Evolutionary conservation across 2,888 invertebrate genomes (phyloP).

Genomic region (Deroplatys truncata): DNA sequence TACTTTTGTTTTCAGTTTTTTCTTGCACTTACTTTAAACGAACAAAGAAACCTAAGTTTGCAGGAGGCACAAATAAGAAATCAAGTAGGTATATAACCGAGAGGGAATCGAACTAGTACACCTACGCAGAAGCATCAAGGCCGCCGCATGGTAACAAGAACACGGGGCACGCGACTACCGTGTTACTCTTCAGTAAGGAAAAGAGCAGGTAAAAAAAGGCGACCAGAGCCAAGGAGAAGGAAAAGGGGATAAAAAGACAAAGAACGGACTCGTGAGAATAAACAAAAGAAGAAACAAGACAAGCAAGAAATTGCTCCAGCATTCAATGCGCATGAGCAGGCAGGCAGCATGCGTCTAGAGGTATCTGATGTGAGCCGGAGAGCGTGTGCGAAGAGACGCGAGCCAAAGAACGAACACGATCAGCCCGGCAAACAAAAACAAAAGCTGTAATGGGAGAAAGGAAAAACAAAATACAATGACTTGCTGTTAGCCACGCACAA

Average conservation of each 20-base stretch:
- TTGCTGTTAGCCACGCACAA: background rate
- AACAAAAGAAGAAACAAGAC: background rate
- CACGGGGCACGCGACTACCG: slow-evolving; percentile 9
- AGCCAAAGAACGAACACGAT: background rate
- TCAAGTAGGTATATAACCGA: background rate
- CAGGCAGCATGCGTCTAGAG: background rate
- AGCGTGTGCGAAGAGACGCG: background rate
- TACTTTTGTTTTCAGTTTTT: too few species aligned
- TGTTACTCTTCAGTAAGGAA: background rate
- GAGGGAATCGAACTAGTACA: background rate
- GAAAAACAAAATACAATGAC: background rate
- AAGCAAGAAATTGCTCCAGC: background rate
- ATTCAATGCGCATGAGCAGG: background rate
- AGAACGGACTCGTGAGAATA: background rate
- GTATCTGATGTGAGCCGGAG: background rate
- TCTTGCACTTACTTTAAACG: too few species aligned
- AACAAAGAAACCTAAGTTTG: background rate
- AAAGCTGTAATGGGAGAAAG: background rate
- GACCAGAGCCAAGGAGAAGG: background rate
- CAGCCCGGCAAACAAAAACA: background rate
- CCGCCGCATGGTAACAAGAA: background rate
- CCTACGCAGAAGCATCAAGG: background rate
- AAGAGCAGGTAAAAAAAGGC: background rate
- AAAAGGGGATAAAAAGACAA: background rate
- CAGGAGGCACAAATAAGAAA: background rate